Evolutionary conservation across 2,888 invertebrate genomes (phyloP).

Genomic region (Xylota sylvarum): DNA sequence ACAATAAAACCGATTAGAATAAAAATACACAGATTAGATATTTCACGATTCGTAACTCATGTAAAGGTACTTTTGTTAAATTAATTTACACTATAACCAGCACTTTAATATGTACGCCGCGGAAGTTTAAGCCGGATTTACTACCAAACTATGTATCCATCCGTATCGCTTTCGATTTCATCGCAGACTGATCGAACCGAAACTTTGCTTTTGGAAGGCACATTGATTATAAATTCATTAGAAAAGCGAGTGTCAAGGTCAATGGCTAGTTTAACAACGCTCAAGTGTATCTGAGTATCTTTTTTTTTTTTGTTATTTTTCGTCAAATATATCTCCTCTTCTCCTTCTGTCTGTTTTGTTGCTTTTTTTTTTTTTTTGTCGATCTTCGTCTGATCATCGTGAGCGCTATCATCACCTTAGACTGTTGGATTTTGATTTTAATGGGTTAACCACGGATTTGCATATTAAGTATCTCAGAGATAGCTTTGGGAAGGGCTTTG

Average conservation of each 20-base stretch:
- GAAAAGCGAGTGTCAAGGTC: conserved; percentile 84
- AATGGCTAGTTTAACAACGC: conserved; percentile 72
- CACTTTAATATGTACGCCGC: conserved; percentile 21
- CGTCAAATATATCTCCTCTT: conserved; percentile 36
- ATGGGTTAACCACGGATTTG: conserved; percentile 61
- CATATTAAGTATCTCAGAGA: conserved; percentile 57
- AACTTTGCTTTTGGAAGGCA: conserved; percentile 80
- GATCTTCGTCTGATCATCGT: conserved; percentile 27
- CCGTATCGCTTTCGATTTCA: conserved; percentile 82
- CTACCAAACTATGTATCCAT: conserved; percentile 74
- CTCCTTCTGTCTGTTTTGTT: conserved; percentile 21
- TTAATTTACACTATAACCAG: conserved; percentile 7
- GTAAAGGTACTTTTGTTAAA: conserved; percentile 11
- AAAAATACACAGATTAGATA: conserved; percentile 32
- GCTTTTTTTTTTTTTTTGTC: conserved; percentile 35
- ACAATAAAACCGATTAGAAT: conserved; percentile 41
- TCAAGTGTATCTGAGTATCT: conserved; percentile 66
- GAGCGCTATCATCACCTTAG: conserved; percentile 37
- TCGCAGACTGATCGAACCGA: conserved; percentile 81
- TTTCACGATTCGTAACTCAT: conserved; percentile 51
- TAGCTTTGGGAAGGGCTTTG: conserved; percentile 51
- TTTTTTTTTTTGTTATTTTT: conserved; percentile 23
- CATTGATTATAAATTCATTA: conserved; percentile 76
- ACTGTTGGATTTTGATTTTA: conserved; percentile 59
- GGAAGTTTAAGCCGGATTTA: conserved; percentile 44